Conservation (phyloP, 2,113 vertebrate genomes). For the Sapayoa aenigma region DNA sequence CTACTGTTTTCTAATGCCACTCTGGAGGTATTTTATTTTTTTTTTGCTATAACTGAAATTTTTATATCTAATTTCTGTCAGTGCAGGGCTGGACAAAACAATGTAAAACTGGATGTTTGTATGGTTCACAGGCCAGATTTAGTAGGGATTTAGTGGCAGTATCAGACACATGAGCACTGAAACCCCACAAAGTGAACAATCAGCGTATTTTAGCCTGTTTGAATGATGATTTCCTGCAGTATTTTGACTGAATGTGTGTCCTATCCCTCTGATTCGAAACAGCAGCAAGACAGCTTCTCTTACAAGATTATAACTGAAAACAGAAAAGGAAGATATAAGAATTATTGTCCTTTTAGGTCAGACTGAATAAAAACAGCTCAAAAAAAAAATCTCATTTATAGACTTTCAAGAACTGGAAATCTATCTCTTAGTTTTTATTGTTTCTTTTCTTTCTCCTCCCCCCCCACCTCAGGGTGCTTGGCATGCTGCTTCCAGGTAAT, state of each 20-base stretch:
- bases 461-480: not conserved
- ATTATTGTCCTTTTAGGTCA: not conserved
- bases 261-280: not conserved
- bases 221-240: not conserved
- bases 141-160: not conserved
- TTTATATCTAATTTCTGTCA: not conserved
- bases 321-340: not conserved
- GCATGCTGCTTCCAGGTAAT: not conserved
- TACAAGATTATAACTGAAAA: not conserved
- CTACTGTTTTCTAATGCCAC: not conserved
- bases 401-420: not conserved
- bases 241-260: not conserved
- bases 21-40: rapidly evolving
- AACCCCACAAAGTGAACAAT: not conserved
- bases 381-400: not conserved
- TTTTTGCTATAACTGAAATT: not conserved
- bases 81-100: not conserved
- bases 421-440: not conserved
- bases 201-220: not conserved
- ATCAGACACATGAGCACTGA: not conserved
- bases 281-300: not conserved
- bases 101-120: not conserved
- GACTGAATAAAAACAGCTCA: not conserved
- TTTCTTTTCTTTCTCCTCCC: not conserved
- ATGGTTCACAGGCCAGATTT: not conserved